phyloP scores from a whole-genome alignment of 2,888 invertebrate genomes.

The Parnassius glacialis region DNA sequence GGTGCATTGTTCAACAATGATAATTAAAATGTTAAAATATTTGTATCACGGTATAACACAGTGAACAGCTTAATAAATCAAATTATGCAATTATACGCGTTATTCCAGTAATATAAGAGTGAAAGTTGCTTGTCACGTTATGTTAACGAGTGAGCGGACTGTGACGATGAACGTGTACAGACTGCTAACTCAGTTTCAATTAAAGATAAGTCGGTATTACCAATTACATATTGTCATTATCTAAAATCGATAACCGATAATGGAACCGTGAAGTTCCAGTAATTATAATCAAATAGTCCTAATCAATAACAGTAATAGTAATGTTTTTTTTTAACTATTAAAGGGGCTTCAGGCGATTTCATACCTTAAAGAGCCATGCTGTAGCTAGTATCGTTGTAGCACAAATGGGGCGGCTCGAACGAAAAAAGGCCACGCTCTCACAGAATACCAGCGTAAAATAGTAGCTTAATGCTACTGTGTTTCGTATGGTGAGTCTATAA shows the following conservation, averaged over 20 bases:
- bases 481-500: no score
- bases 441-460: no score
- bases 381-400: no score
- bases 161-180: slow-evolving; percentile 10
- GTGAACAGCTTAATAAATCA: neutral
- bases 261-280: slow-evolving; percentile 37
- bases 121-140: slow-evolving; percentile 14
- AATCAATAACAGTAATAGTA: neutral
- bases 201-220: slow-evolving; percentile 23
- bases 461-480: no score
- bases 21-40: slow-evolving; percentile 26
- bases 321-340: no score
- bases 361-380: no score
- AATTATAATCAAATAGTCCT: slow-evolving; percentile 1
- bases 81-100: slow-evolving; percentile 12
- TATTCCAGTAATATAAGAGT: slow-evolving; percentile 7
- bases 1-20: slow-evolving; percentile 20
- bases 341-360: no score
- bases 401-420: no score
- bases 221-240: slow-evolving; percentile 30
- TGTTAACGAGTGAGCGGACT: slow-evolving; percentile 9
- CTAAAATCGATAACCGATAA: slow-evolving; percentile 40
- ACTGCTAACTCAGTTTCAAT: slow-evolving; percentile 20
- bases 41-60: slow-evolving; percentile 10
- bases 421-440: no score